Evolutionary conservation across 2,113 vertebrate species (phyloP), one percentile per base, ranked within the genome.

Genomic region (Actinemys pallida): DNA sequence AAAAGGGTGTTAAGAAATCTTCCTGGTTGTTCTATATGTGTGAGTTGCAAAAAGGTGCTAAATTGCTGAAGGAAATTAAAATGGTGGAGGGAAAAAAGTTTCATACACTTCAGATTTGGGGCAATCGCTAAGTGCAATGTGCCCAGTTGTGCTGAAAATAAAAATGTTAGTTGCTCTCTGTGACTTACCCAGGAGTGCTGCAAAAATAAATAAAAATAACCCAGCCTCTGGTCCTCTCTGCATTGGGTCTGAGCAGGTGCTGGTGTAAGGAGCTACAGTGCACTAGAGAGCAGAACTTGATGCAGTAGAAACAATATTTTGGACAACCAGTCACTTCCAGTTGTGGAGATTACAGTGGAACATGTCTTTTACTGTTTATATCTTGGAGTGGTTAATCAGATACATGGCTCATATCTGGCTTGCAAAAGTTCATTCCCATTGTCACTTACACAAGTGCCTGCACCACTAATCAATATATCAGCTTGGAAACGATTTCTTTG

Each of bases 1-100:
- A 91, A 97, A 97, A 97, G 97, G 97, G 97, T 96, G 97, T 98
- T 98, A 98, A 98, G 95, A 98, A 98, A 95, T 98, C 97, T 98
- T 97, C 97, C 93, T 97, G 90, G 96, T 97, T 97, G 90, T 93
- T 94, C 96, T 97, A 47, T 97, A 98, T 96, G 98, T 98, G 98
- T 98, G 98, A 98, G 95, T 98, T 98, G 96, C 96, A 95, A 98
- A 98, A 95, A 98, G 98, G 98, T 98, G 98, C 97, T 98, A 98
- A 98, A 98, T 98, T 98, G 98, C 98, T 98, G 97, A 98, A 98
- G 98, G 98, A 98, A 98, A 98, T 98, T 98, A 97, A 98, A 98
- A 97, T 14, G 3, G 78, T 88, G 84, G 69, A 8, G 59, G 93
- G 83, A 39, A 90, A 97, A 72, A 95, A 98, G 75, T 95, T 97